phyloP scores from a whole-genome alignment of 2,113 vertebrate genomes.

The Protomyctophum bolini region DNA sequence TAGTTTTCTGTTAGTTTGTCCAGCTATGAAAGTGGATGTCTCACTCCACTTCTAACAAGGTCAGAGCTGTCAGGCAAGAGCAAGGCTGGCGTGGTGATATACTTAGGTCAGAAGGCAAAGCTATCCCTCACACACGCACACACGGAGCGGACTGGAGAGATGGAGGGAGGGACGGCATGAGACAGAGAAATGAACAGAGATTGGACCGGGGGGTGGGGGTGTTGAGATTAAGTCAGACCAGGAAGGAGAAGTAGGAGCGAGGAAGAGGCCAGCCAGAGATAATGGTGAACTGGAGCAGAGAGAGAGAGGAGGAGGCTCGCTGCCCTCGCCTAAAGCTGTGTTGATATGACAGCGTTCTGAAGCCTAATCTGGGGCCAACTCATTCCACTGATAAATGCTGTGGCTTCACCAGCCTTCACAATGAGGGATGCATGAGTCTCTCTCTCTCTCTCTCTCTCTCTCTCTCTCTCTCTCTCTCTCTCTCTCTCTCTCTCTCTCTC shows the following conservation, averaged over 20 bases:
- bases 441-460: slow-evolving; percentile 2
- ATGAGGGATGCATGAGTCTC: slow-evolving; percentile 36
- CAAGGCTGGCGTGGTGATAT: slow-evolving; percentile 61
- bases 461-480: neutral
- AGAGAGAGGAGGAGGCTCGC: slow-evolving; percentile 31
- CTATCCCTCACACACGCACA: slow-evolving; percentile 61
- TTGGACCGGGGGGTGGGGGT: slow-evolving; percentile 25
- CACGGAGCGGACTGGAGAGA: slow-evolving; percentile 20
- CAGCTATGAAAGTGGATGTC: slow-evolving; percentile 63
- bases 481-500: too few relatives aligned
- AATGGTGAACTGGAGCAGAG: slow-evolving; percentile 53
- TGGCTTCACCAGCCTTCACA: slow-evolving; percentile 61
- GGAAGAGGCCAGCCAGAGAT: slow-evolving; percentile 47
- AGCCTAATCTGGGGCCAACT: slow-evolving; percentile 64
- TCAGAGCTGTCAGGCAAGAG: slow-evolving; percentile 69
- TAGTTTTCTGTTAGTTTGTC: slow-evolving; percentile 14
- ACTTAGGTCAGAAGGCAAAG: slow-evolving; percentile 63
- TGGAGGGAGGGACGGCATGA: slow-evolving; percentile 19
- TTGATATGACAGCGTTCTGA: slow-evolving; percentile 61
- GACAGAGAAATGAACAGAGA: slow-evolving; percentile 45
- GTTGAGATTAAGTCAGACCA: slow-evolving; percentile 52
- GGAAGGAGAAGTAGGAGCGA: slow-evolving; percentile 12
- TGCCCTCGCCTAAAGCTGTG: slow-evolving; percentile 52
- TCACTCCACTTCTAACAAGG: slow-evolving; percentile 76
- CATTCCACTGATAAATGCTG: slow-evolving; percentile 65